These are phyloP conservation scores for Fistularia tabacaria DNA, from an alignment of 2,797 vertebrate genomes.

Conservation along the genomic window DNA sequence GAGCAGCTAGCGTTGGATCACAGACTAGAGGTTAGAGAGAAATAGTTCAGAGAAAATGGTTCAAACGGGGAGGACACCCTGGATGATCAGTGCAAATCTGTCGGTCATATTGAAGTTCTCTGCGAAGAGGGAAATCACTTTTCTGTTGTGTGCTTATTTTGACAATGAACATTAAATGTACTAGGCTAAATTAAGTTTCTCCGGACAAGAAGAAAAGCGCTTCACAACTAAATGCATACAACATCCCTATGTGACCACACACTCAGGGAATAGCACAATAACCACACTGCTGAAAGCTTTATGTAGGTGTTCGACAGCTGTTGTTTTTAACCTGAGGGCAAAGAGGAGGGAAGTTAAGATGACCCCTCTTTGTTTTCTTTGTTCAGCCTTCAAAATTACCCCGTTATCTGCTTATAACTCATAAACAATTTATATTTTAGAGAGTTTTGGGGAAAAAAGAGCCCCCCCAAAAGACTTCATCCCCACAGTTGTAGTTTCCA, in stretches of 20 bases:
- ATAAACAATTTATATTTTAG: conserved; percentile 3
- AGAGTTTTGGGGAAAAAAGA: background rate
- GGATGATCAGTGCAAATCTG: conserved; percentile 34
- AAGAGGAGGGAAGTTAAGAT: conserved; percentile 49
- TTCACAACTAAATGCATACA: conserved; percentile 23
- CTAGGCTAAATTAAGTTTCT: conserved; percentile 12
- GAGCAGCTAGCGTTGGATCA: conserved; percentile 65
- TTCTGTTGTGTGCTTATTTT: background rate
- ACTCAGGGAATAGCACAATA: conserved; percentile 39
- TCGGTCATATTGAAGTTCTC: conserved; percentile 20
- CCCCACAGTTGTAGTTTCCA: conserved; percentile 5
- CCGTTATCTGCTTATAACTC: conserved; percentile 4
- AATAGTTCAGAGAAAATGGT: conserved; percentile 57
- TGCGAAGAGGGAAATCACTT: conserved; percentile 1
- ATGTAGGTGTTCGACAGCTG: conserved; percentile 61
- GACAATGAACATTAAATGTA: conserved; percentile 5
- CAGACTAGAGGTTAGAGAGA: conserved; percentile 48
- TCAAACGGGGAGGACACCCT: conserved; percentile 38
- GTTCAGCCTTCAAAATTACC: conserved; percentile 25
- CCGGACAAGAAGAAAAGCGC: conserved; percentile 9
- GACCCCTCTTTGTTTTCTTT: conserved; percentile 42
- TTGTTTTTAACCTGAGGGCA: conserved; percentile 57
- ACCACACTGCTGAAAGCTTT: conserved; percentile 37
- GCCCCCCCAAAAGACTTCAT: background rate
- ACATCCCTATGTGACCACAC: conserved; percentile 13